Conservation (phyloP, 2,888 invertebrate species). For the Nomada fucata region DNA sequence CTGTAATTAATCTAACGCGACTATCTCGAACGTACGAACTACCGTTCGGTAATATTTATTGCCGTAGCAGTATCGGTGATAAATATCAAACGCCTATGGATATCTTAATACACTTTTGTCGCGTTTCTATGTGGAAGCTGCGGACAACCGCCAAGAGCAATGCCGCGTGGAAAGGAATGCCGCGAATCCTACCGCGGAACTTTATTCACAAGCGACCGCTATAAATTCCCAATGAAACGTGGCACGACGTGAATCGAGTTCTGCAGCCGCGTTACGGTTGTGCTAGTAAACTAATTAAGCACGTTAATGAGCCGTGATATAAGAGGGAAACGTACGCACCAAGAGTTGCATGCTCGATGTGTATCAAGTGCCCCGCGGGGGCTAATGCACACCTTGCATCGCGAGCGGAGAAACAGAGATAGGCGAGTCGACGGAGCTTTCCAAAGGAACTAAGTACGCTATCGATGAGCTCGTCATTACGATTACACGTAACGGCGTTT, state of each 20-base stretch:
- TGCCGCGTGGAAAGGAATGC: slow-evolving; percentile 9
- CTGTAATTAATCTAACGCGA: too few relatives aligned
- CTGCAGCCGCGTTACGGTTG: slow-evolving; percentile 55
- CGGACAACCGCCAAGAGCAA: background rate
- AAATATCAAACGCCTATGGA: too few relatives aligned
- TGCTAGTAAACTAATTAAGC: slow-evolving; percentile 70
- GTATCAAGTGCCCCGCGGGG: slow-evolving; percentile 51
- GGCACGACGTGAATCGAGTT: slow-evolving; percentile 53
- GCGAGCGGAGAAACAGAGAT: slow-evolving; percentile 4
- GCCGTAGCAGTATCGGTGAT: too few relatives aligned
- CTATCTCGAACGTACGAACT: too few relatives aligned
- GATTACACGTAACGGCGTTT: slow-evolving; percentile 45
- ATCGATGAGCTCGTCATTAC: background rate
- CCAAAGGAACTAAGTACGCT: slow-evolving; percentile 29
- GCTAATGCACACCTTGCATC: slow-evolving; percentile 19
- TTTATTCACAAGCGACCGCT: slow-evolving; percentile 36
- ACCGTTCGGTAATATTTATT: too few relatives aligned
- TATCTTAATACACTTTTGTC: too few relatives aligned
- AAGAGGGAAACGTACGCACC: slow-evolving; percentile 51
- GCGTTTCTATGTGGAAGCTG: too few relatives aligned
- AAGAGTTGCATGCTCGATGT: slow-evolving; percentile 40
- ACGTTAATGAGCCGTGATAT: slow-evolving; percentile 68
- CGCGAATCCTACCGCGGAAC: slow-evolving; percentile 26
- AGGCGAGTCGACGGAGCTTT: background rate
- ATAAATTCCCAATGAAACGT: slow-evolving; percentile 52